Conservation (phyloP, 2,888 invertebrate genomes). For the Nemurella pictetii region DNA sequence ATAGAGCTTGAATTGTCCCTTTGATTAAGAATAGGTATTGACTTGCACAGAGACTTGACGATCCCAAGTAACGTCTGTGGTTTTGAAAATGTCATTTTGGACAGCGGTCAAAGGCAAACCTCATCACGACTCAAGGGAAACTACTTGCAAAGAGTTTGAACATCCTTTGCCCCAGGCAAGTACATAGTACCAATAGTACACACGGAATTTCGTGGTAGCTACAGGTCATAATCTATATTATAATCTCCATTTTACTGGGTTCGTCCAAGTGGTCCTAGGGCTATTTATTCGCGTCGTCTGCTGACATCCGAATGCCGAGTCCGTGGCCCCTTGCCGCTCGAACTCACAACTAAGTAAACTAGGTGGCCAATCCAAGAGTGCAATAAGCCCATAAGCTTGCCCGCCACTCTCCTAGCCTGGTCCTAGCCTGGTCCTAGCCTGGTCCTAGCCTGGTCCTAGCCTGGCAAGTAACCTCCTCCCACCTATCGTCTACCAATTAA, state of each 20-base stretch:
- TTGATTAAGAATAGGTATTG: background rate
- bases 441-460: background rate
- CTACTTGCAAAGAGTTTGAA: background rate
- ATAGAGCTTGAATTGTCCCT: background rate
- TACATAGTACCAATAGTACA: background rate
- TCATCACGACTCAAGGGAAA: background rate
- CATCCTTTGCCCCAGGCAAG: background rate
- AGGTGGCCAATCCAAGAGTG: background rate
- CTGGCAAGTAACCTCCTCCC: background rate
- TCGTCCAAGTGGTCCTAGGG: slow-evolving; percentile 13
- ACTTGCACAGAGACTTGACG: background rate
- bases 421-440: background rate
- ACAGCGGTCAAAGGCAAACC: background rate
- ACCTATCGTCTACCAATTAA: background rate
- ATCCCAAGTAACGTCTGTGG: background rate
- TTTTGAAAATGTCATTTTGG: background rate
- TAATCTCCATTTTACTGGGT: slow-evolving; percentile 29
- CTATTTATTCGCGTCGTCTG: slow-evolving; percentile 29
- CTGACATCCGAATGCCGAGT: slow-evolving; percentile 14
- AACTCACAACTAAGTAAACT: background rate
- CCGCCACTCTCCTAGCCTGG: background rate
- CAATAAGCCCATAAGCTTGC: background rate
- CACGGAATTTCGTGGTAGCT: slow-evolving; percentile 7
- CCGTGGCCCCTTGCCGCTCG: background rate
- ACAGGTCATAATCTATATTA: background rate